Conservation (phyloP, 2,113 vertebrate genomes). For the Spea bombifrons region DNA sequence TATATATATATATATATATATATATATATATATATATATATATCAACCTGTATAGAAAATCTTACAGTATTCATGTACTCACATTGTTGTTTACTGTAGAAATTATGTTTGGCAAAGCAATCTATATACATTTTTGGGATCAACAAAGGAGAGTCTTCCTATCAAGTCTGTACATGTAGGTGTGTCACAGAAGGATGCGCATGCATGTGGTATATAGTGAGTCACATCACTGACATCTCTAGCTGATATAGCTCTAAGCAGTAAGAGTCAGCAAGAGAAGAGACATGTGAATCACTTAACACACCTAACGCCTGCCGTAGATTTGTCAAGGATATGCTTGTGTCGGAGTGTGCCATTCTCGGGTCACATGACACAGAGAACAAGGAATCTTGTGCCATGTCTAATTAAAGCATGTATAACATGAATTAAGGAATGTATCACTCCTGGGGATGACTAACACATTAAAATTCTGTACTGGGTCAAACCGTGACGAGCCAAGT, state of each 20-base stretch:
- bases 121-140: not conserved
- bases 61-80: not conserved
- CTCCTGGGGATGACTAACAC: not conserved
- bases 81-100: not conserved
- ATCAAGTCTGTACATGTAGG: slow-evolving; percentile 22
- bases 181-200: not conserved
- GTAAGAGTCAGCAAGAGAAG: slow-evolving; percentile 9
- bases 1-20: too few species aligned
- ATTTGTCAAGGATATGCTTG: not conserved
- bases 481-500: too few species aligned
- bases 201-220: slow-evolving; percentile 10
- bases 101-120: not conserved
- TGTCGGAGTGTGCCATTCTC: not conserved
- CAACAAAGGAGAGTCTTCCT: not conserved
- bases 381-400: not conserved
- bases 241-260: slow-evolving; percentile 1
- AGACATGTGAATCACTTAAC: slow-evolving; percentile 8
- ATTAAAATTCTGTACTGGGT: too few species aligned
- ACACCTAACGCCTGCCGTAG: not conserved
- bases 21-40: too few species aligned
- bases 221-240: slow-evolving; percentile 14
- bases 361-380: not conserved
- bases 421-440: not conserved
- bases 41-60: too few species aligned
- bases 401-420: not conserved